Percentiles rank a stretch among this genome's conserved stretches.
These are phyloP conservation scores for Neosilurus hyrtlii DNA, from an alignment of 2,797 vertebrate genomes.

Conservation along the genomic window DNA sequence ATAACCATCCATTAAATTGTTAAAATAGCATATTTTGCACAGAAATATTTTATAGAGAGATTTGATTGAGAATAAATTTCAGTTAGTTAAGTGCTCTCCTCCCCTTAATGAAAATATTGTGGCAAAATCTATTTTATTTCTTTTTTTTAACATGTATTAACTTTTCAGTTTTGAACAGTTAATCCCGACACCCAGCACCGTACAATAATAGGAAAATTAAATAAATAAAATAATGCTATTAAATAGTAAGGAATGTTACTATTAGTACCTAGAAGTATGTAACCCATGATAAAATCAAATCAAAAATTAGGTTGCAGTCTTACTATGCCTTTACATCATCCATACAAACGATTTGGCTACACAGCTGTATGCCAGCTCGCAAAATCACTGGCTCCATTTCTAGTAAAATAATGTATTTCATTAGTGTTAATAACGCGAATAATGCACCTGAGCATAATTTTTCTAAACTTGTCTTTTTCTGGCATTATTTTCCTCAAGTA, in stretches of 20 bases:
- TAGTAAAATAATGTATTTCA: constrained; percentile 2
- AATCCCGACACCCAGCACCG: background rate
- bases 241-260: too few species aligned
- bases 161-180: background rate
- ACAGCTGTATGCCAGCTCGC: background rate
- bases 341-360: background rate
- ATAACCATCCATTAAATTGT: too few species aligned
- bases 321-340: background rate
- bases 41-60: too few species aligned
- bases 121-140: background rate
- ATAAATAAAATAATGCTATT: background rate
- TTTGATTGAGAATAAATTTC: too few species aligned
- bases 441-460: background rate
- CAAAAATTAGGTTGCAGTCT: background rate
- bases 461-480: background rate
- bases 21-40: too few species aligned
- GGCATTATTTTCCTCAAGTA: background rate
- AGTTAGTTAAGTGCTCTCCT: too few species aligned
- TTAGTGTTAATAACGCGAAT: background rate
- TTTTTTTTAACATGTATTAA: background rate
- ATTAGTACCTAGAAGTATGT: too few species aligned
- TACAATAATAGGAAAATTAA: too few species aligned
- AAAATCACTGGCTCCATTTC: background rate
- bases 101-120: background rate
- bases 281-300: too few species aligned